Evolutionary conservation across 1,140 invertebrate species (phyloP), one percentile per base, ranked within the genome.

Genomic region (Matsumurasca onukii): DNA sequence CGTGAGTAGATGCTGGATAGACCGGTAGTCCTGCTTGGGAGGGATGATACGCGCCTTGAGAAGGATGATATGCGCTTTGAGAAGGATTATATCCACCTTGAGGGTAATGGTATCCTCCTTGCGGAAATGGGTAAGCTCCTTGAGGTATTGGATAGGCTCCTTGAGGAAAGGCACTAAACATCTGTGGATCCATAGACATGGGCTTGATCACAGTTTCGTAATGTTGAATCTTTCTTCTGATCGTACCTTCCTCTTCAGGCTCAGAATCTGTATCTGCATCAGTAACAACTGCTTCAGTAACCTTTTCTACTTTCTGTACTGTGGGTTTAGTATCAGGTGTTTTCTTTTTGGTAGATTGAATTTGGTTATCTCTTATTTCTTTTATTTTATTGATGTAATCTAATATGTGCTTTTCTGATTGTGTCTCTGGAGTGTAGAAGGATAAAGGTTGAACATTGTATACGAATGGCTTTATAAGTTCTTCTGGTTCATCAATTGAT

Each of bases 171-270:
- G 45, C 24, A 27, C 25, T 45, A 24, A 34, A 3, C 45, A 57
- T 22, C 3, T 57, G 67, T 34, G 25, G 24, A 29, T 68, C 52
- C 2, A 24, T 17, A 12, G 22, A 30, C 31, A 65, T 31, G 1
- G 64, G 63, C 30, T 55, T 34, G 12, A 70, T 49, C 0, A 66
- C 34, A 31, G 69, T 70, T 31, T 70, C 27, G 30, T 66, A 66
- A 52, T 70, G 69, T 34, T 70, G 69, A 66, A 70, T 70, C 12
- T 48, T 52, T 59, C 69, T 51, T 12, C 59, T 52, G 1, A 63
- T 64, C 25, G 52, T 30, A 12, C 48, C 30, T 17, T 66, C 52
- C 22, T 30, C 34, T 45, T 59, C 45, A 59, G 5, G 3, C n/a
- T n/a, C n/a, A 12, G 34, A 9, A 45, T 45, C 34, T 12, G 34